A percentile compares a stretch with the other conserved stretches of the same genome.
phyloP scores from a whole-genome alignment of 2,113 vertebrate genomes.

The Glaucomys volans region DNA sequence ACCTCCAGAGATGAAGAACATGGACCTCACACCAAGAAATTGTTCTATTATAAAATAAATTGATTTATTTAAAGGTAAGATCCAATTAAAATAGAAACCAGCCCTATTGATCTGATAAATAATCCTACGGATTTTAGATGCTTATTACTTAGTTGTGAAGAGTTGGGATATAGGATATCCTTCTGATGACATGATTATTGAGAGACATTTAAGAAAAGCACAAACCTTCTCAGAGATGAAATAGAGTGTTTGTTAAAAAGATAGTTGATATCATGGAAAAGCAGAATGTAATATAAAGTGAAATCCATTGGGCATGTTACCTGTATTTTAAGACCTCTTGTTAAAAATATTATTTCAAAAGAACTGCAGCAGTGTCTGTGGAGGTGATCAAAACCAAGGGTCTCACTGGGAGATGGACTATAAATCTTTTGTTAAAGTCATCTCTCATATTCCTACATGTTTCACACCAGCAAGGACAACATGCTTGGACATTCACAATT shows the following conservation, averaged over 20 bases:
- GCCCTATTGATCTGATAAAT: neutral
- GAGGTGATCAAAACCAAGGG: neutral
- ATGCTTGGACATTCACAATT: neutral
- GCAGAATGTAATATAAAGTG: constrained; percentile 26
- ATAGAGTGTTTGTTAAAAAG: neutral
- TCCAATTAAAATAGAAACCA: neutral
- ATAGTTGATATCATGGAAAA: neutral
- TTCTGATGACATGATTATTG: neutral
- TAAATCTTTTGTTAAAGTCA: neutral
- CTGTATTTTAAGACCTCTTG: constrained; percentile 11
- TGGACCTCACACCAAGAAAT: neutral
- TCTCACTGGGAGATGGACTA: neutral
- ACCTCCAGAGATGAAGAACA: neutral
- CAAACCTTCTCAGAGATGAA: neutral
- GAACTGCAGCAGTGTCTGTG: neutral
- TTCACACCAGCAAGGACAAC: neutral
- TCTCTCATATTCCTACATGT: neutral
- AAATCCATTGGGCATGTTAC: neutral
- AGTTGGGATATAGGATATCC: neutral
- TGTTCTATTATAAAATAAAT: constrained; percentile 6
- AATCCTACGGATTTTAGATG: neutral
- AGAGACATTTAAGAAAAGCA: neutral
- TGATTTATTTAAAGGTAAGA: constrained; percentile 12
- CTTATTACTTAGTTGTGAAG: neutral
- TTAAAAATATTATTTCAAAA: constrained; percentile 10